Percentiles rank a stretch among this genome's conserved stretches.
Evolutionary conservation across 2,797 vertebrate genomes (phyloP).

Genomic region (Valencia hispanica): DNA sequence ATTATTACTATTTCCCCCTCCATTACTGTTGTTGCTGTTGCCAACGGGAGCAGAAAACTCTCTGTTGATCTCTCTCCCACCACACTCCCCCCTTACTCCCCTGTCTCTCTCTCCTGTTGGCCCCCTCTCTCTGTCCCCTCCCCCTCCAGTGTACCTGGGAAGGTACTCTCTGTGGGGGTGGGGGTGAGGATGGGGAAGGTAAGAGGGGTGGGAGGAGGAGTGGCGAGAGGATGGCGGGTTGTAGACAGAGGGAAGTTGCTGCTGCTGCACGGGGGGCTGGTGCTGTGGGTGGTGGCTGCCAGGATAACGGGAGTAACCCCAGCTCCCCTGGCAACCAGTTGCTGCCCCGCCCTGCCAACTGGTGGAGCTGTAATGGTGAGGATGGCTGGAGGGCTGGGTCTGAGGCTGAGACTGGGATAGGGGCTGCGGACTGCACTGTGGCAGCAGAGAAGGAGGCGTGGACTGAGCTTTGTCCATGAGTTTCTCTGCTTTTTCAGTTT

Average conservation of each 20-base stretch:
- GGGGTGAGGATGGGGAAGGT: slow-evolving; percentile 81
- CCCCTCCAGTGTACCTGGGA: slow-evolving; percentile 81
- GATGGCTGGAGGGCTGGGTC: slow-evolving; percentile 76
- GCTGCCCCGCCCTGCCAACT: slow-evolving; percentile 83
- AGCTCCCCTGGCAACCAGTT: slow-evolving; percentile 81
- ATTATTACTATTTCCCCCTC: slow-evolving; percentile 62
- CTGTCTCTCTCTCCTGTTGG: slow-evolving; percentile 76
- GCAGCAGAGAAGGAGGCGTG: slow-evolving; percentile 79
- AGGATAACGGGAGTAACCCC: slow-evolving; percentile 84
- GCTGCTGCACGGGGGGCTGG: slow-evolving; percentile 84
- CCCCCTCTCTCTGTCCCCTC: slow-evolving; percentile 79
- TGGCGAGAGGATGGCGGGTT: slow-evolving; percentile 84
- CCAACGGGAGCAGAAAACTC: slow-evolving; percentile 76
- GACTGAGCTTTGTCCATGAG: slow-evolving; percentile 76
- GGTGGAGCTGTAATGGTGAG: slow-evolving; percentile 90
- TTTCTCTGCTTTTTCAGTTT: slow-evolving; percentile 83
- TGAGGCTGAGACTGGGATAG: slow-evolving; percentile 72
- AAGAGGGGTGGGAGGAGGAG: slow-evolving; percentile 80
- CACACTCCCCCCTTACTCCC: slow-evolving; percentile 77
- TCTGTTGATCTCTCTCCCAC: slow-evolving; percentile 78
- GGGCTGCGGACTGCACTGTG: slow-evolving; percentile 78
- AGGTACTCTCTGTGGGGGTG: slow-evolving; percentile 85
- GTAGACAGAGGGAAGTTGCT: slow-evolving; percentile 86
- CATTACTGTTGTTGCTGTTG: slow-evolving; percentile 68
- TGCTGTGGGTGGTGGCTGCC: slow-evolving; percentile 83